Evolutionary conservation across 2,888 invertebrate species (phyloP).

Genomic region (Drosophila prostipennis): DNA sequence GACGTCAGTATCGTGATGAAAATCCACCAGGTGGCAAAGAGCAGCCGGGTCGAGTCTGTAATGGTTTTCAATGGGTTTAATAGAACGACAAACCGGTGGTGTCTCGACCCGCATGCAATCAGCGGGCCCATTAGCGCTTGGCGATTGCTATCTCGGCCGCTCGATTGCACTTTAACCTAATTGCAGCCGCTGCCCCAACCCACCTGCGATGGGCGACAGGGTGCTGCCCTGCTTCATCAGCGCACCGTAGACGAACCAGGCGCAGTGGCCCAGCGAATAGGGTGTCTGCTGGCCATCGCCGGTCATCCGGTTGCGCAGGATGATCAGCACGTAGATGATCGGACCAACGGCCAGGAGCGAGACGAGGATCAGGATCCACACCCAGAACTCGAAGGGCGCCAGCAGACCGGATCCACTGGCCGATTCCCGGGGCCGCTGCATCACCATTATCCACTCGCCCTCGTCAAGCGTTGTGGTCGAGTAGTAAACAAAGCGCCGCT

Average conservation of each 20-base stretch:
- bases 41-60: constrained; percentile 91
- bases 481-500: constrained; percentile 86
- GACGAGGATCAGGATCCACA: constrained; percentile 90
- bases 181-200: constrained; percentile 60
- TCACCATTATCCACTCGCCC: constrained; percentile 91
- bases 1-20: constrained; percentile 94
- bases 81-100: constrained; percentile 58
- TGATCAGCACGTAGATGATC: constrained; percentile 89
- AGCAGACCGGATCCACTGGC: constrained; percentile 92
- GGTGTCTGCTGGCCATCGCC: constrained; percentile 86
- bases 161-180: constrained; percentile 56
- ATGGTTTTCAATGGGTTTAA: constrained; percentile 30
- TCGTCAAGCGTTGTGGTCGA: constrained; percentile 87
- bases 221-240: constrained; percentile 94
- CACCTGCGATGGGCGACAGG: constrained; percentile 92
- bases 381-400: constrained; percentile 90
- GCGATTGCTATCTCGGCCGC: constrained; percentile 59
- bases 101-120: constrained; percentile 42
- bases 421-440: constrained; percentile 92
- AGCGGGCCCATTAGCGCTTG: constrained; percentile 15
- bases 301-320: constrained; percentile 87
- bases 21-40: constrained; percentile 96
- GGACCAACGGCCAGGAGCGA: constrained; percentile 91
- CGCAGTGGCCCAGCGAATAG: constrained; percentile 89
- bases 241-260: constrained; percentile 94